Evolutionary conservation across 2,797 vertebrate species (phyloP).

Genomic region (Limnodromus scolopaceus): DNA sequence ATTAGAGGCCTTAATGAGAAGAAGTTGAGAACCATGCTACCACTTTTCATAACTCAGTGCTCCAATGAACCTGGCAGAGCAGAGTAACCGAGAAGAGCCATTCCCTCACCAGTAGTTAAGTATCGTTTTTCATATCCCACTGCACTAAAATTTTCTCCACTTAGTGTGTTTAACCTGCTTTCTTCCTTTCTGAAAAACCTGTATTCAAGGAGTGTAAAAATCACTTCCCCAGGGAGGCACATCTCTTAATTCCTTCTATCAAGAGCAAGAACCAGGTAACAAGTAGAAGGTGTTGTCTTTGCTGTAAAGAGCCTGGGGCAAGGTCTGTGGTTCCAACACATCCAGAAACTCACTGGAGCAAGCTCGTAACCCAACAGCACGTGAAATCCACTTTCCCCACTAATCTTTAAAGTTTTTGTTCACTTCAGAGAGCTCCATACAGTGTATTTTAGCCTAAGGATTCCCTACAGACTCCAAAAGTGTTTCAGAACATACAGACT

Average conservation of each 20-base stretch:
- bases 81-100: background rate
- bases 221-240: background rate
- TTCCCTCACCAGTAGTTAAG: background rate
- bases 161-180: background rate
- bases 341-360: background rate
- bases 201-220: background rate
- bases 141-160: background rate
- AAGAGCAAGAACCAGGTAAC: background rate
- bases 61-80: background rate
- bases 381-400: background rate
- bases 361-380: background rate
- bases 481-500: background rate
- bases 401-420: background rate
- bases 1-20: background rate
- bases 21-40: background rate
- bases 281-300: background rate
- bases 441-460: background rate
- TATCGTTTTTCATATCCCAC: background rate
- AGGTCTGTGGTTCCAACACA: background rate
- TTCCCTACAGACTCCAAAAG: background rate
- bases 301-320: background rate
- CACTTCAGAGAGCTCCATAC: background rate
- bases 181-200: background rate
- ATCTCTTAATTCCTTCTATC: background rate
- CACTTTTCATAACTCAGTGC: background rate